These are phyloP conservation scores for Odontamblyopus rebecca DNA, from an alignment of 2,797 vertebrate genomes.

Conservation along the genomic window DNA sequence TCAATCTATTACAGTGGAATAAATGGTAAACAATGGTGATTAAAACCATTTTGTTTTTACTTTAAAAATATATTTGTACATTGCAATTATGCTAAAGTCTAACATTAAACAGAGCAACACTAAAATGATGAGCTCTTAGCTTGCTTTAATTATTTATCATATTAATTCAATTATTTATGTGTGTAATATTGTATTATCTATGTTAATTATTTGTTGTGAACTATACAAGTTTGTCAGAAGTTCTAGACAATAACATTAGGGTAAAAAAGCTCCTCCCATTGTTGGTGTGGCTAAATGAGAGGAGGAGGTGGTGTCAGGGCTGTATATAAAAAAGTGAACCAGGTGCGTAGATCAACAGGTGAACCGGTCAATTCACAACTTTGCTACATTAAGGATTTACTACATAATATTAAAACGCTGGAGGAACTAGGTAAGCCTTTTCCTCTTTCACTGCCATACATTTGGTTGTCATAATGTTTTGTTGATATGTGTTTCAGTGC, in stretches of 20 bases:
- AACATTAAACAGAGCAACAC: too few relatives aligned
- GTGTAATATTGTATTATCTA: background rate
- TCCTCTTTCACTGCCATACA: background rate
- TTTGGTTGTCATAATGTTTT: conserved; percentile 8
- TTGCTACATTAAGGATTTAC: conserved; percentile 2
- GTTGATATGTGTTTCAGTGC: background rate
- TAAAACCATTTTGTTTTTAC: too few relatives aligned
- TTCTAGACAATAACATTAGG: too few relatives aligned
- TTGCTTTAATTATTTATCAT: background rate
- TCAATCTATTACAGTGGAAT: background rate
- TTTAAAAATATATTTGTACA: background rate
- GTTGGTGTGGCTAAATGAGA: background rate
- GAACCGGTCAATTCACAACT: background rate
- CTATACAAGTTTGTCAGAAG: background rate
- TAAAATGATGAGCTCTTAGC: too few relatives aligned
- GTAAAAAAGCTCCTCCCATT: background rate
- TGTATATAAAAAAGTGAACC: conserved; percentile 2
- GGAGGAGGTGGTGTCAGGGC: background rate
- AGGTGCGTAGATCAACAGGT: conserved; percentile 8
- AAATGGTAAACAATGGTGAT: background rate
- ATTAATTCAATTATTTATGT: background rate
- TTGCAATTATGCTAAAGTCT: too few relatives aligned
- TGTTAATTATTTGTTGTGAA: background rate
- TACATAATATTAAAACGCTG: background rate
- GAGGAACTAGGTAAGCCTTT: conserved; percentile 1